These are phyloP conservation scores for Anhinga anhinga DNA, from an alignment of 2,113 vertebrate genomes.

Conservation along the genomic window DNA sequence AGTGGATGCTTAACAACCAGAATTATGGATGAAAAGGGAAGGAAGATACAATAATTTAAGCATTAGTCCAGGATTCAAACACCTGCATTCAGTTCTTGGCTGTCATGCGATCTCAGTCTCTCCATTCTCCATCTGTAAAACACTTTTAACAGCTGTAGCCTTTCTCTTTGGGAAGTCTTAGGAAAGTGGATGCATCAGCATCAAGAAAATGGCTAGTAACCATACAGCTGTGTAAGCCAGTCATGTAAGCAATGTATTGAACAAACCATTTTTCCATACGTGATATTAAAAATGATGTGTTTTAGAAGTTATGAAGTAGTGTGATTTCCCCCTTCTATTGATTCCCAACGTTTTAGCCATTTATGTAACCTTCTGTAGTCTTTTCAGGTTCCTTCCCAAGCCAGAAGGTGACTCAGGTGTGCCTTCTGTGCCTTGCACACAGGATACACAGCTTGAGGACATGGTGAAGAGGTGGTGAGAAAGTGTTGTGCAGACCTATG, in stretches of 20 bases:
- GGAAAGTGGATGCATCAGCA: neutral
- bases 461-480: neutral
- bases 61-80: neutral
- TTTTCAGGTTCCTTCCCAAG: neutral
- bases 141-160: neutral
- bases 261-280: neutral
- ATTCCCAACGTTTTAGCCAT: neutral
- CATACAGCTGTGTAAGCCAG: neutral
- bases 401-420: neutral
- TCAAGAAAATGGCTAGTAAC: neutral
- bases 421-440: neutral
- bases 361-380: neutral
- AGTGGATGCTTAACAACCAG: neutral
- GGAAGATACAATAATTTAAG: neutral
- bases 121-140: neutral
- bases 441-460: neutral
- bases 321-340: neutral
- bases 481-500: neutral
- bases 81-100: neutral
- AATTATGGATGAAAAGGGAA: neutral
- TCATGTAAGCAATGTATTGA: neutral
- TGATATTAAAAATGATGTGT: neutral
- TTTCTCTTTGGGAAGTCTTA: neutral
- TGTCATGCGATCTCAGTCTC: neutral
- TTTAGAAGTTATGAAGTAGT: neutral